phyloP scores from a whole-genome alignment of 1,140 invertebrate genomes.

The Drosophila ficusphila region DNA sequence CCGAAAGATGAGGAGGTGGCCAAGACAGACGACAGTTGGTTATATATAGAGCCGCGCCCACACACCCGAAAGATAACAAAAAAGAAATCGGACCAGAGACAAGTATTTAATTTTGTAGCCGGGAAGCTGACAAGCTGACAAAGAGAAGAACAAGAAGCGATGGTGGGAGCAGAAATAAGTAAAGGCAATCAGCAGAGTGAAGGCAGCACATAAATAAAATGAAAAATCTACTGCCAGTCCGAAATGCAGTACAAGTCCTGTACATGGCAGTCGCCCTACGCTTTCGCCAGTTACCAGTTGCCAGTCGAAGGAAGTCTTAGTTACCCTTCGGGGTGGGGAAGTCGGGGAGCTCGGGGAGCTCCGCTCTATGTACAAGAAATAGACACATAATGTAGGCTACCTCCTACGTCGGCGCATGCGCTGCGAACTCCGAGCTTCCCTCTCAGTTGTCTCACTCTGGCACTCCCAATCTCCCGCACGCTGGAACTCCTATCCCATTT shows the following conservation, averaged over 20 bases:
- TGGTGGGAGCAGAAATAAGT: constrained; percentile 18
- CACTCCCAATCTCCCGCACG: constrained; percentile 4
- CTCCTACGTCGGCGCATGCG: constrained; percentile 47
- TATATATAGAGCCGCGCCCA: constrained; percentile 49
- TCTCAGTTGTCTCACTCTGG: constrained; percentile 53
- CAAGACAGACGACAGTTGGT: constrained; percentile 54
- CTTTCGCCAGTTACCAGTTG: constrained; percentile 24
- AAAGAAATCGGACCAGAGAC: constrained; percentile 65
- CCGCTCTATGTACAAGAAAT: constrained; percentile 36
- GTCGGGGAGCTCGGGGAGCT: background rate
- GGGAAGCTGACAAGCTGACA: constrained; percentile 76
- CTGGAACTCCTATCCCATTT: background rate
- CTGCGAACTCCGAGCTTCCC: constrained; percentile 32
- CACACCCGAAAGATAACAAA: constrained; percentile 40
- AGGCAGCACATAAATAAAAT: constrained; percentile 79
- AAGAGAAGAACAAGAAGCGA: constrained; percentile 52
- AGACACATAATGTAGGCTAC: constrained; percentile 81
- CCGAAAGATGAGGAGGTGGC: constrained; percentile 25
- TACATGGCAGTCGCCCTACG: constrained; percentile 56
- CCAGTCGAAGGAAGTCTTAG: constrained; percentile 50
- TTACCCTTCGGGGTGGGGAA: constrained; percentile 37
- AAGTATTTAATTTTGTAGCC: constrained; percentile 82
- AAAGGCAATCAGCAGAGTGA: constrained; percentile 32
- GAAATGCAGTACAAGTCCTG: constrained; percentile 74
- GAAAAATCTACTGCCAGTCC: constrained; percentile 79